Base-by-base conservation (phyloP, 2,888 invertebrate genomes). In the Idaea biselata region DNA sequence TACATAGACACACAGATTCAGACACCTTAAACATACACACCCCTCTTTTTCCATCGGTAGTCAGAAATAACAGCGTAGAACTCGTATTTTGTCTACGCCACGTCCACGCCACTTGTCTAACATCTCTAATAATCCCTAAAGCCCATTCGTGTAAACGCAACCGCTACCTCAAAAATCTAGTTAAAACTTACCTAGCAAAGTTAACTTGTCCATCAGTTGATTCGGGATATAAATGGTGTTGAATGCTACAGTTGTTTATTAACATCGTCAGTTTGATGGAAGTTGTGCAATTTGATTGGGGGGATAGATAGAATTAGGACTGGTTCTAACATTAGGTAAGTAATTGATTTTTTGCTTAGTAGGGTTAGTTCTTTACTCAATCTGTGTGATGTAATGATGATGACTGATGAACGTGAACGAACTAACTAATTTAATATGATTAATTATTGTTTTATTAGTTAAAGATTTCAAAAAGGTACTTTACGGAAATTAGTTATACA, bases 111-210 rank as follows among this genome's bases (percentile, higher is more conserved):
- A 5, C 44, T 7, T 44, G 11, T 11, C 14, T 44, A 8, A 8
- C 3, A 0, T 44, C 8, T 44, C 8, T 44, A 44, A 44, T 11
- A 8, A 44, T 11, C 11, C 44, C 44, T 14, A 44, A 11, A 44
- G 8, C 11, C 44, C 44, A 44, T 81, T 79, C 75, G 70, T 72
- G 75, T 71, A 18, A 7, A 73, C 71, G 68, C 70, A 64, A 73
- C 79, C 81, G 76, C 77, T 74, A 71, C 81, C 80, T 80, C 82
- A 85, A 86, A 87, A 88, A 86, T 81, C 87, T 88, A 83, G 83
- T 88, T 88, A 87, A 84, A 88, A 87, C 81, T 86, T 84, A 76
- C 72, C 66, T 65, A 16, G 58, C 65, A 63, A 77, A 79, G 77
- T 79, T 80, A 77, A 74, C 72, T 68, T 60, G 76, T 78, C 69